A percentile compares a stretch with the other conserved stretches of the same genome.
These are phyloP conservation scores for Malurus elegans DNA, from an alignment of 2,113 vertebrate genomes.

Conservation along the genomic window DNA sequence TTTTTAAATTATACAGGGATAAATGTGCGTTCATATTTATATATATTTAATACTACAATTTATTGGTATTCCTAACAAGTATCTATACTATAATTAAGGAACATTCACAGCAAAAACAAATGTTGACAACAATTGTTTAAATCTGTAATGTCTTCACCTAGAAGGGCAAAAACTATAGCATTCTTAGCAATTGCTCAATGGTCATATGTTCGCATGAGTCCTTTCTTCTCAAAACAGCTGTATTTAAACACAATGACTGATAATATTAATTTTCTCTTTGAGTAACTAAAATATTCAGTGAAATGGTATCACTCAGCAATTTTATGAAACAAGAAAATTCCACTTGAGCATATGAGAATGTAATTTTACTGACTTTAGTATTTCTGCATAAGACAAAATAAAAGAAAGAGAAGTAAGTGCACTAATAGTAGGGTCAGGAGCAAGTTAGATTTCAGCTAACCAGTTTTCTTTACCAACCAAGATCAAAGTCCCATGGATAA, in stretches of 20 bases:
- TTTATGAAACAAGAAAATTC: background rate
- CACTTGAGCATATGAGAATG: background rate
- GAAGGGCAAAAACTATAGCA: background rate
- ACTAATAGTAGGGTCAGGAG: background rate
- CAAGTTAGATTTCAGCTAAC: background rate
- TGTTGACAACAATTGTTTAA: background rate
- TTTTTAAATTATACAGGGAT: background rate
- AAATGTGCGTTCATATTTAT: background rate
- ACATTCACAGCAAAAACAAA: background rate
- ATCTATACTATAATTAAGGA: background rate
- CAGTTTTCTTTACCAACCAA: background rate
- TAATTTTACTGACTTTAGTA: background rate
- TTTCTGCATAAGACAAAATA: background rate
- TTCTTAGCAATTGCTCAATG: background rate
- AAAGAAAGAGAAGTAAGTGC: background rate
- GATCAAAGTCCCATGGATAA: background rate
- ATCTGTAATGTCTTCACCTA: background rate
- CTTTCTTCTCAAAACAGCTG: background rate
- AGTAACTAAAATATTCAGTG: background rate
- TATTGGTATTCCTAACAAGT: background rate
- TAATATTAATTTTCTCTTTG: background rate
- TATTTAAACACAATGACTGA: background rate
- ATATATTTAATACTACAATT: background rate
- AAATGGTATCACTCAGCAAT: background rate
- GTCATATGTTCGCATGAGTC: background rate